Conservation (phyloP, 2,797 vertebrate species). For the Myotis pilosus region DNA sequence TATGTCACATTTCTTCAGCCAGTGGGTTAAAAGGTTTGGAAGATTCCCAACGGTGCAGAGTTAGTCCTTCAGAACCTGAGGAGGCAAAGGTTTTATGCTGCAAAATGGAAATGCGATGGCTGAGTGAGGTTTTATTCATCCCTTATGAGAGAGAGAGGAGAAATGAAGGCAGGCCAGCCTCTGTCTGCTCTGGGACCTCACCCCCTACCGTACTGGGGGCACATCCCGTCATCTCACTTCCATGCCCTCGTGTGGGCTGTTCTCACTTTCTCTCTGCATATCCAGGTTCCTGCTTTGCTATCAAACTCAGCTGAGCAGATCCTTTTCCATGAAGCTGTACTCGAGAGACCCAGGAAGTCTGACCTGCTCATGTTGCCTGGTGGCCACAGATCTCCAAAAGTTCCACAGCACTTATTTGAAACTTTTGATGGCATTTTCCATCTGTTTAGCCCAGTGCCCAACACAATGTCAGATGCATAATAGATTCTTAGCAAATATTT, state of each 20-base stretch:
- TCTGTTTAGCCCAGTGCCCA: not conserved
- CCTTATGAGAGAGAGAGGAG: not conserved
- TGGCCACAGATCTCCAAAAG: not conserved
- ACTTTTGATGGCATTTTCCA: not conserved
- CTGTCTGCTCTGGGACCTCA: not conserved
- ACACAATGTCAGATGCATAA: not conserved
- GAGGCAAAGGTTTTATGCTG: not conserved
- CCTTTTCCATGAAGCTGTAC: not conserved
- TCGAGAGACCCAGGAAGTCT: not conserved
- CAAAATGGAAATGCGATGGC: conserved; percentile 4
- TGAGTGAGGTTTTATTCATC: not conserved
- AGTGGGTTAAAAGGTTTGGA: not conserved
- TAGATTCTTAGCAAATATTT: not conserved
- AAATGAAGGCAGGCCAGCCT: not conserved
- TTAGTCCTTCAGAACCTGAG: not conserved
- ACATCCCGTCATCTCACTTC: not conserved
- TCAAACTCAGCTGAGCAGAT: not conserved
- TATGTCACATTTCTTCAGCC: conserved; percentile 17
- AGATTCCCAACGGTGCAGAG: not conserved
- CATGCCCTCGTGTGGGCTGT: not conserved
- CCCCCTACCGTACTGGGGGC: not conserved
- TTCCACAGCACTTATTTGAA: not conserved
- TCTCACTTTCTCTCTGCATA: not conserved
- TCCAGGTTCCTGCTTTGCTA: not conserved
- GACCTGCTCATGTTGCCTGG: not conserved